Evolutionary conservation across 2,888 invertebrate species (phyloP).

Genomic region (Agonopterix subpropinquella): DNA sequence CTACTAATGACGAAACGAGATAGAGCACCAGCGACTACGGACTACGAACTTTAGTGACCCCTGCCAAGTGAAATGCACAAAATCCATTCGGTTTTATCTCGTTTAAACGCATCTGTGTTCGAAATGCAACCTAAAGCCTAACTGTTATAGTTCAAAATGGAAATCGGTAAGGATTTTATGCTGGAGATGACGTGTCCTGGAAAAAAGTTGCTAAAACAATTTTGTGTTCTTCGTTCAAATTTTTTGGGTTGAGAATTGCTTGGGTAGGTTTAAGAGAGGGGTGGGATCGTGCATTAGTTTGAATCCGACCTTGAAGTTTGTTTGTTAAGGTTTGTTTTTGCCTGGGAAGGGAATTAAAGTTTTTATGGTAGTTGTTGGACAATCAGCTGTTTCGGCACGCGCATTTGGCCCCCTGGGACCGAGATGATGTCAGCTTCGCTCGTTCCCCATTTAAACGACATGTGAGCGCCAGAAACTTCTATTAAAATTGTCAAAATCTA

Average conservation of each 20-base stretch:
- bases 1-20: background rate
- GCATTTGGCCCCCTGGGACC: slow-evolving; percentile 49
- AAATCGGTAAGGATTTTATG: slow-evolving; percentile 28
- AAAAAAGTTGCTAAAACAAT: slow-evolving; percentile 30
- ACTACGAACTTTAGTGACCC: background rate
- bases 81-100: slow-evolving; percentile 70
- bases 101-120: slow-evolving; percentile 26
- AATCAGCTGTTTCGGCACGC: slow-evolving; percentile 74
- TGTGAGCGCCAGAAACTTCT: slow-evolving; percentile 36
- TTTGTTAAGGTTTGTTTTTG: slow-evolving; percentile 18
- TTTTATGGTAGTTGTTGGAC: slow-evolving; percentile 65
- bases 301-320: background rate
- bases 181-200: slow-evolving; percentile 45
- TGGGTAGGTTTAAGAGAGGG: slow-evolving; percentile 32
- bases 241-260: slow-evolving; percentile 31
- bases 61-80: slow-evolving; percentile 19
- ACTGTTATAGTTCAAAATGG: slow-evolving; percentile 25
- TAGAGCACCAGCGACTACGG: background rate
- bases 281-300: slow-evolving; percentile 22
- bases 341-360: slow-evolving; percentile 12
- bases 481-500: slow-evolving; percentile 34
- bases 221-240: slow-evolving; percentile 29
- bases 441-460: slow-evolving; percentile 24
- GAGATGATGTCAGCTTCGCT: slow-evolving; percentile 52
- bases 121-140: slow-evolving; percentile 23